These are phyloP conservation scores for Ctenosaura bakeri DNA, from an alignment of 2,797 vertebrate species.

Conservation along the genomic window DNA sequence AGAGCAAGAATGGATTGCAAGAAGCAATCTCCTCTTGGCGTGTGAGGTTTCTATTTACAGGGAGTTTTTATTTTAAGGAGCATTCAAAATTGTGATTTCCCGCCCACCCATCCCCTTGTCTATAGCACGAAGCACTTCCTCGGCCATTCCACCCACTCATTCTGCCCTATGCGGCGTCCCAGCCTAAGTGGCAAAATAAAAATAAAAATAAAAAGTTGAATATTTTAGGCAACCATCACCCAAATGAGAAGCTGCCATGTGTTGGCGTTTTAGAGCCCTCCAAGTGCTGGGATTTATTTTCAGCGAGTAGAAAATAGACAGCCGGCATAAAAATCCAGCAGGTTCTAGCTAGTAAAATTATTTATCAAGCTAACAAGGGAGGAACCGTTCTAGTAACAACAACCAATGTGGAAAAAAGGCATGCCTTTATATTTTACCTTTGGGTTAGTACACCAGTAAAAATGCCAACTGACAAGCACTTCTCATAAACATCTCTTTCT, in stretches of 20 bases:
- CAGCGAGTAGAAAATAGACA: constrained; percentile 94
- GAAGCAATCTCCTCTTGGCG: neutral
- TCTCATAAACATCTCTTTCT: constrained; percentile 88
- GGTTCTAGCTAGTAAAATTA: constrained; percentile 96
- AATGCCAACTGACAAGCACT: constrained; percentile 86
- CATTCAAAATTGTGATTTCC: neutral
- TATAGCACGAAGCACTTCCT: neutral
- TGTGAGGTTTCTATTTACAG: neutral
- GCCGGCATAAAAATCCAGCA: constrained; percentile 96
- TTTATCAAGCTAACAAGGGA: constrained; percentile 99
- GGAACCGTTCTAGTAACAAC: constrained; percentile 86
- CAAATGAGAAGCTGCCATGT: constrained; percentile 85
- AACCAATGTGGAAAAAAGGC: constrained; percentile 89
- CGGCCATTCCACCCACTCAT: neutral
- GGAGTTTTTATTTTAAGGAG: neutral
- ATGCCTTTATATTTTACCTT: constrained; percentile 96
- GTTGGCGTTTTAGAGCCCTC: constrained; percentile 91
- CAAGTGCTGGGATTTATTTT: constrained; percentile 96
- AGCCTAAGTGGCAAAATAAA: constrained; percentile 30
- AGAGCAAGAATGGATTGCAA: too few species aligned
- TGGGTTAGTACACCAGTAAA: constrained; percentile 91
- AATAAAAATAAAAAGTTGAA: constrained; percentile 82
- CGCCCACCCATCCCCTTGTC: neutral
- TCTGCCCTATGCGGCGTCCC: neutral
- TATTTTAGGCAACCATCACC: constrained; percentile 82